Base-by-base conservation (phyloP, 2,888 invertebrate species). In the Eupithecia subfuscata region DNA sequence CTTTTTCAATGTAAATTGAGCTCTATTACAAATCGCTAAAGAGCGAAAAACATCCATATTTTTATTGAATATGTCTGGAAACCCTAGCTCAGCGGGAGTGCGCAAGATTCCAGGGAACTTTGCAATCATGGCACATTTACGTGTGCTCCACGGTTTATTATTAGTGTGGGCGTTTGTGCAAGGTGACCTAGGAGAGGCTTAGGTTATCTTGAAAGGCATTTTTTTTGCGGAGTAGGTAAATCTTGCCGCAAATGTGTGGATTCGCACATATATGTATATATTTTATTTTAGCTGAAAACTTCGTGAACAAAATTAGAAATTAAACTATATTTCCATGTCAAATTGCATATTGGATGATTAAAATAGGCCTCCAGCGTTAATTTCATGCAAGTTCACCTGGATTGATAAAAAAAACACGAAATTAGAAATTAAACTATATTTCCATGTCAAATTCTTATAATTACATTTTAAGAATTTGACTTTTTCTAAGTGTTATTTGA, bases 101-200 rank as follows among this genome's bases (percentile, higher is more conserved):
- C 72, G 71, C 64, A 76, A 40, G 70, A 76, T 74, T 71, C 75
- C 68, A 73, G 75, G 70, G 78, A 77, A 80, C 83, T 79, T 82
- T 81, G 82, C 79, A 84, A 83, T 84, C 79, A 77, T 70, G 80
- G 79, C 79, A 80, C 79, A 70, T 84, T 83, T 80, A 82, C 81
- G 77, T 79, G 56, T 73, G 43, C 75, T 79, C 69, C 72, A 65
- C 76, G 65, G 80, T 84, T 84, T 84, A 82, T 82, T 80, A 77
- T 76, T 79, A 64, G 71, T 80, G 77, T 75, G 69, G 77, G 77
- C 69, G 75, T 64, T 30, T 74, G 16, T 68, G 45, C 68, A 74
- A 34, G 43, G 48, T 68, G 68, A 25, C 68, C 68, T 45, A 25
- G 25, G n/a, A 60, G 25, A 25, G 25, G 5, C 60, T 60, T 25